Evolutionary conservation across 2,113 vertebrate genomes (phyloP).

Genomic region (Rhea pennata): DNA sequence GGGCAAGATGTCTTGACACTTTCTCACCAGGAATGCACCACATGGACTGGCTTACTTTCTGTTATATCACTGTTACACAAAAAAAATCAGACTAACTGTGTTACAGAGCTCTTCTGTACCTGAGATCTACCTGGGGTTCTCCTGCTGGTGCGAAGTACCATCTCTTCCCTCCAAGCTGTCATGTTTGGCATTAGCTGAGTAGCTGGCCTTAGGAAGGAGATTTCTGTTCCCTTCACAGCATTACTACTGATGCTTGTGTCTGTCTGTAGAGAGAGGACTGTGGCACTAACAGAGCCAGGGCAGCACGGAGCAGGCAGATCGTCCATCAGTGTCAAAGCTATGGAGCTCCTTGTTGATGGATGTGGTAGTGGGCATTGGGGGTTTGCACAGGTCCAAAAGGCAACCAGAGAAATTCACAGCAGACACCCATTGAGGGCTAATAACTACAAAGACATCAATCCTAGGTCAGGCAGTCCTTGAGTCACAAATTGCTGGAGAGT

Average conservation of each 20-base stretch:
- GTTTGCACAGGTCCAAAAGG: neutral
- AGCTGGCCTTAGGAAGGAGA: neutral
- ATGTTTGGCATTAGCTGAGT: neutral
- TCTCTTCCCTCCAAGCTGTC: neutral
- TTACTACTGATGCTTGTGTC: neutral
- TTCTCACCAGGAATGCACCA: neutral
- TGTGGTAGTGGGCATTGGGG: neutral
- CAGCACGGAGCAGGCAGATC: rapidly evolving
- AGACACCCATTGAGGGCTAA: neutral
- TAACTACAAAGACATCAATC: rapidly evolving
- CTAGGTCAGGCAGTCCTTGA: neutral
- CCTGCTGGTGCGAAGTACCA: rapidly evolving
- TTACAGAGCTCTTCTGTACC: neutral
- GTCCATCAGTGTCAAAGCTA: neutral
- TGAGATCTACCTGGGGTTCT: neutral
- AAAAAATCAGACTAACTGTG: neutral
- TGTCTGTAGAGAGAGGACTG: neutral
- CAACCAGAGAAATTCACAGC: neutral
- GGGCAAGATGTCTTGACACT: neutral
- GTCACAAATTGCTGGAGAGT: neutral
- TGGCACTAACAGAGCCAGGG: rapidly evolving
- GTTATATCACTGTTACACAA: neutral
- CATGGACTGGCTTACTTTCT: neutral
- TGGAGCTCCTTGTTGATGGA: neutral
- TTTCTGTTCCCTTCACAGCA: neutral